These are phyloP conservation scores for Collichthys lucidus DNA, from an alignment of 2,113 vertebrate genomes.

Conservation along the genomic window DNA sequence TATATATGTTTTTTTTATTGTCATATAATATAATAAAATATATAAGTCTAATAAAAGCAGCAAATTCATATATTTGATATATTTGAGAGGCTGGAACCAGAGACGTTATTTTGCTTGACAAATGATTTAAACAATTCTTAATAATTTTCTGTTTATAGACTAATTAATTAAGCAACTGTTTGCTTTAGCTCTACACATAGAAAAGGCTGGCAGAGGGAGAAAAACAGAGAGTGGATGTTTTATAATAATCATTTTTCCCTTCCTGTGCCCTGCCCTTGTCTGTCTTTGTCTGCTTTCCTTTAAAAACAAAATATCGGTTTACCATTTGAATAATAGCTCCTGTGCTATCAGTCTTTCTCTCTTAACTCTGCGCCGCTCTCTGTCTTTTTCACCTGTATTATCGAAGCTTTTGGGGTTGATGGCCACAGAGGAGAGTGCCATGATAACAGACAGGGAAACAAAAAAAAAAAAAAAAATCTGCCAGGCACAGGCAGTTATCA, in stretches of 20 bases:
- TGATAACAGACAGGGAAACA: slow-evolving; percentile 16
- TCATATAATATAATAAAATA: too few species aligned
- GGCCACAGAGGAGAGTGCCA: background rate
- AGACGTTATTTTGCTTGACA: background rate
- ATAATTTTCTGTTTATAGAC: too few species aligned
- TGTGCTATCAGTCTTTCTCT: slow-evolving; percentile 13
- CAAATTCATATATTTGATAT: background rate
- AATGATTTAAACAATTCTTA: background rate
- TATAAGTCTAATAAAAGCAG: background rate
- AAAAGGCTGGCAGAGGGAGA: background rate
- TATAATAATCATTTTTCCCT: background rate
- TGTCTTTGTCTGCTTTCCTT: background rate
- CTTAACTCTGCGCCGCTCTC: background rate
- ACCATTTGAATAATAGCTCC: slow-evolving; percentile 7
- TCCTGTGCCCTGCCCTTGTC: background rate
- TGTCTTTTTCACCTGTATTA: slow-evolving; percentile 10
- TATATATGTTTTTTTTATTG: too few species aligned
- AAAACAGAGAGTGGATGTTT: background rate
- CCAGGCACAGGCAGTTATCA: slow-evolving; percentile 54
- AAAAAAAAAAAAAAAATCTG: slow-evolving; percentile 4
- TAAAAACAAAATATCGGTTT: slow-evolving; percentile 17
- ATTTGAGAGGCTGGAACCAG: background rate
- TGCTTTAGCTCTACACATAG: background rate
- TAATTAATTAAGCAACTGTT: background rate
- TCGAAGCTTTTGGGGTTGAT: slow-evolving; percentile 11